Conservation (phyloP, 2,113 vertebrate species). For the Pygoscelis antarcticus region DNA sequence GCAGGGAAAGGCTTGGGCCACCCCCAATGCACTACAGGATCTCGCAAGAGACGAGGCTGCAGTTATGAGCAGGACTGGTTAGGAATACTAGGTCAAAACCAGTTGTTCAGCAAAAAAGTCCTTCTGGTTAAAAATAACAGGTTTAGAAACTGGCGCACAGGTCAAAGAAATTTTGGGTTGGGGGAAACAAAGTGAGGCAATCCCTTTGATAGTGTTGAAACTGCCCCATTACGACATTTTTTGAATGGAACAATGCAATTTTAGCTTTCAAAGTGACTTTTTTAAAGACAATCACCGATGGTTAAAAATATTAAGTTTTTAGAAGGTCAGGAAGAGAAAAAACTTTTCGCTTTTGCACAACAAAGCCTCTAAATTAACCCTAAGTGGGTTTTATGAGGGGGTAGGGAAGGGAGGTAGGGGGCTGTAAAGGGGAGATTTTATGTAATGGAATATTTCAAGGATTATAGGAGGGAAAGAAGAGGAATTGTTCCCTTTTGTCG, state of each 20-base stretch:
- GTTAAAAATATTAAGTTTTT: not conserved
- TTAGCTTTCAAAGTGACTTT: not conserved
- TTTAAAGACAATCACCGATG: not conserved
- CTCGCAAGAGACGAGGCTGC: not conserved
- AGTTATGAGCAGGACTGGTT: not conserved
- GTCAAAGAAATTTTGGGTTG: not conserved
- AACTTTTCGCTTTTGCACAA: not conserved
- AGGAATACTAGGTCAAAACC: not conserved
- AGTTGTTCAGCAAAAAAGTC: not conserved
- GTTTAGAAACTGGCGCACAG: not conserved
- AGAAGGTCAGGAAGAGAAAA: conserved; percentile 14
- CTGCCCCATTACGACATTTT: not conserved
- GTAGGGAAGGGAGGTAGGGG: not conserved
- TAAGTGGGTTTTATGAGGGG: not conserved
- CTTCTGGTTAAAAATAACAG: not conserved
- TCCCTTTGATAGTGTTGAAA: not conserved
- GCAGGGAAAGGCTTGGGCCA: not conserved
- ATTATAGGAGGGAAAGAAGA: not conserved
- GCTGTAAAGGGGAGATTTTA: not conserved
- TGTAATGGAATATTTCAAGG: not conserved
- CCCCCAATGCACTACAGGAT: not conserved
- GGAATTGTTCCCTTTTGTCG: not conserved
- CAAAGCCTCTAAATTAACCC: conserved; percentile 1
- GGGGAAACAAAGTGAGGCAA: not conserved
- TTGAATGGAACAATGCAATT: not conserved